phyloP scores from a whole-genome alignment of 2,888 invertebrate species.

The Sceliomorpha sp. region DNA sequence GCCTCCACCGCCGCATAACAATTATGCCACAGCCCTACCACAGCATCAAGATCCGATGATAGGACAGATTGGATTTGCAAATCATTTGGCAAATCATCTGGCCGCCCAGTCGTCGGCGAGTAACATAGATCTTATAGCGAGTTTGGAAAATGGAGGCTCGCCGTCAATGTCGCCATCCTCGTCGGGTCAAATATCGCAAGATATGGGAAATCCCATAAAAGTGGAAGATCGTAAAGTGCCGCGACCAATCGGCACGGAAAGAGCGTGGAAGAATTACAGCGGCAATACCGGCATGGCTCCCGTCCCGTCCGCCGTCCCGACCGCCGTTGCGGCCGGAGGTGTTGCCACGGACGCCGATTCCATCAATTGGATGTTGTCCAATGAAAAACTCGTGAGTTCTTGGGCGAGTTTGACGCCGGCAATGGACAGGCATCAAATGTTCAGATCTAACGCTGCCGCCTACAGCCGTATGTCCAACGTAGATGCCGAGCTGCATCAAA shows the following conservation, averaged over 20 bases:
- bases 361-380: constrained; percentile 80
- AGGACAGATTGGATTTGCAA: constrained; percentile 72
- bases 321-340: not conserved
- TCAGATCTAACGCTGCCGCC: constrained; percentile 70
- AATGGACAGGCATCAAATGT: constrained; percentile 76
- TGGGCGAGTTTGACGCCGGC: constrained; percentile 74
- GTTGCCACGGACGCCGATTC: constrained; percentile 74
- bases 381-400: constrained; percentile 77
- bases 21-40: constrained; percentile 57
- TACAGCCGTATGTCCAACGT: constrained; percentile 73
- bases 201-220: constrained; percentile 72
- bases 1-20: constrained; percentile 67
- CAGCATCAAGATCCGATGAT: constrained; percentile 75
- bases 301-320: constrained; percentile 60
- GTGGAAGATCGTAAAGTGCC: constrained; percentile 83
- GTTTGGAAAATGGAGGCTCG: constrained; percentile 80
- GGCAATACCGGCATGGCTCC: constrained; percentile 68
- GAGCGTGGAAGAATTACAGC: constrained; percentile 85
- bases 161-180: constrained; percentile 81
- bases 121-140: constrained; percentile 73
- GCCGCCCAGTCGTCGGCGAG: constrained; percentile 61
- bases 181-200: constrained; percentile 76
- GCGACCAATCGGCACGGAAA: constrained; percentile 91
- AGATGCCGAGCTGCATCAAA: constrained; percentile 80
- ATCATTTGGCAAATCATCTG: constrained; percentile 70